Evolutionary conservation across 2,888 invertebrate species (phyloP).

Genomic region (Ennomos erosarius): DNA sequence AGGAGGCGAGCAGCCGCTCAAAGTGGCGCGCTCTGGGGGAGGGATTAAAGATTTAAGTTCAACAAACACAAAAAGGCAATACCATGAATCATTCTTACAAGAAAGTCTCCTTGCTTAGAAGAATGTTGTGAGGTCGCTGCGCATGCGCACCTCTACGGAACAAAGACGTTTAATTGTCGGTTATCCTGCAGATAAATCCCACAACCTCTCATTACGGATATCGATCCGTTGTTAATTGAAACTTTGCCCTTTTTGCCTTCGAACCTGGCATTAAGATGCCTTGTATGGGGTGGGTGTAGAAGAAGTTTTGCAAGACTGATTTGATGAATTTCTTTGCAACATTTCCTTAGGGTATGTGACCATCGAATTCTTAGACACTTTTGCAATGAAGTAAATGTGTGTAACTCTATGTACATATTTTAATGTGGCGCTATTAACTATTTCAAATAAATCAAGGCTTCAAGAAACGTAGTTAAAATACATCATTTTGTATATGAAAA

Average conservation of each 20-base stretch:
- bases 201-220: constrained; percentile 79
- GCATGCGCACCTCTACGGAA: constrained; percentile 55
- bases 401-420: too few species aligned
- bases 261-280: constrained; percentile 23
- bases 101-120: constrained; percentile 1
- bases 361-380: not conserved
- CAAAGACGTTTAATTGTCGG: constrained; percentile 82
- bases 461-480: too few species aligned
- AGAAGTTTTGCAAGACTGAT: constrained; percentile 5
- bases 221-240: constrained; percentile 82
- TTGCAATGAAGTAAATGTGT: too few species aligned
- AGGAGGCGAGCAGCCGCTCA: too few species aligned
- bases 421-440: too few species aligned
- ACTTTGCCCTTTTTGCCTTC: constrained; percentile 62
- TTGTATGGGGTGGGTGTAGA: constrained; percentile 8
- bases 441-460: too few species aligned
- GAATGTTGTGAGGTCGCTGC: constrained; percentile 47
- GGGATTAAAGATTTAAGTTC: too few species aligned
- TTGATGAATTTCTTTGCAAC: constrained; percentile 1
- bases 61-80: not conserved
- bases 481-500: too few species aligned
- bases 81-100: not conserved
- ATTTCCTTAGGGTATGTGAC: constrained; percentile 2
- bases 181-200: constrained; percentile 76
- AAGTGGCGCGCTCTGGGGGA: too few species aligned